phyloP scores from a whole-genome alignment of 2,113 vertebrate genomes.

The Nettapus auritus region DNA sequence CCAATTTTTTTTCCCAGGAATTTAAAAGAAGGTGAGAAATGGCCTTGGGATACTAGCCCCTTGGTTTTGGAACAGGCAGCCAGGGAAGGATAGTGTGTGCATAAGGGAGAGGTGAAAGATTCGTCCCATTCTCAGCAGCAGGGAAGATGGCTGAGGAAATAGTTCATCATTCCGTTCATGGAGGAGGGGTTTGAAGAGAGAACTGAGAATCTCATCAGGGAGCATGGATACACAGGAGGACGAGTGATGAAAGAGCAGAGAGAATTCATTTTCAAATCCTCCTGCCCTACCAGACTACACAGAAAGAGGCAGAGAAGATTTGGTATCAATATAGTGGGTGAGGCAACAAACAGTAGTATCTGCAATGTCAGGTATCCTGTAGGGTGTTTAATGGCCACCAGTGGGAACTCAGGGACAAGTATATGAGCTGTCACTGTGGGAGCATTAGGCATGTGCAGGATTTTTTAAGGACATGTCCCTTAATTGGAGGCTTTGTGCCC shows the following conservation, averaged over 20 bases:
- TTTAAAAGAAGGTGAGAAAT: neutral
- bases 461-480: neutral
- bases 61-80: neutral
- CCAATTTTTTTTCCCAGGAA: neutral
- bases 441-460: neutral
- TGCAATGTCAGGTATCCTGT: neutral
- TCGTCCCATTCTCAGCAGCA: neutral
- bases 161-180: neutral
- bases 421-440: neutral
- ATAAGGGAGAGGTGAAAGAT: neutral
- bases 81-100: neutral
- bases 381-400: neutral
- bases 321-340: neutral
- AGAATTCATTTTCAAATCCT: neutral
- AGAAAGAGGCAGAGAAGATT: neutral
- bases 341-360: neutral
- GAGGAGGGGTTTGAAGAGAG: neutral
- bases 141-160: neutral
- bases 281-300: accelerated
- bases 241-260: neutral
- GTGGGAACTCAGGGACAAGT: neutral
- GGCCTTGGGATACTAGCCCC: neutral
- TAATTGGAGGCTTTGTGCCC: neutral
- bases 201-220: neutral
- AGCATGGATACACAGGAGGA: neutral